Percentiles rank a stretch among this genome's conserved stretches.
Conservation (phyloP, 2,888 invertebrate species). For the Callyntrura guangdongensis region DNA sequence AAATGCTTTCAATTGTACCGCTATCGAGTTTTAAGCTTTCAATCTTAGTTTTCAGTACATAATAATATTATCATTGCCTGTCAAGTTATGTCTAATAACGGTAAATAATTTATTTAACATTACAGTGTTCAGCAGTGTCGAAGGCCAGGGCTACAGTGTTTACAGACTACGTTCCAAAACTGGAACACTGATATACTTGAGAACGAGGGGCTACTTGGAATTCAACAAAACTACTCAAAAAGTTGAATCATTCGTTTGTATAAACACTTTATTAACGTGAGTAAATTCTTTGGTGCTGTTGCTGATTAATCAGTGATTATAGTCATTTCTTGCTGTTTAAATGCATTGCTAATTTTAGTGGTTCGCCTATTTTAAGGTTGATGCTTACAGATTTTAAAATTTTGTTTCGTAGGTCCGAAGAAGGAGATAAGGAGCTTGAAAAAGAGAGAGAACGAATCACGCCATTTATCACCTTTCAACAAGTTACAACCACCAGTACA, state of each 20-base stretch:
- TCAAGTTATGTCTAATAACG: slow-evolving; percentile 2
- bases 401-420: slow-evolving; percentile 80
- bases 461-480: slow-evolving; percentile 85
- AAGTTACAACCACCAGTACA: slow-evolving; percentile 85
- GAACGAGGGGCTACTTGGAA: slow-evolving; percentile 94
- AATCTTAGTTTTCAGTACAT: no score
- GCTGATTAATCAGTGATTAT: not conserved
- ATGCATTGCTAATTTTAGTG: not conserved
- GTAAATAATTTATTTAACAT: not conserved
- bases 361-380: no score
- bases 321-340: not conserved
- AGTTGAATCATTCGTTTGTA: slow-evolving; percentile 94
- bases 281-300: slow-evolving; percentile 83
- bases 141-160: slow-evolving; percentile 94
- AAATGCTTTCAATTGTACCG: not conserved
- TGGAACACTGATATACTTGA: slow-evolving; percentile 94
- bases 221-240: slow-evolving; percentile 91
- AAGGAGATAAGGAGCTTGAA: slow-evolving; percentile 84
- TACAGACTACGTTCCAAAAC: slow-evolving; percentile 93
- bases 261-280: slow-evolving; percentile 91
- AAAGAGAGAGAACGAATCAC: slow-evolving; percentile 84
- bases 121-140: slow-evolving; percentile 93
- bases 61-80: not conserved
- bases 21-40: not conserved
- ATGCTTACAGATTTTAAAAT: no score